Percentiles rank a stretch among this genome's conserved stretches.
These are phyloP conservation scores for human (Homo sapiens) DNA, from an alignment of 2,113 vertebrate species.

Conservation along the genomic window DNA sequence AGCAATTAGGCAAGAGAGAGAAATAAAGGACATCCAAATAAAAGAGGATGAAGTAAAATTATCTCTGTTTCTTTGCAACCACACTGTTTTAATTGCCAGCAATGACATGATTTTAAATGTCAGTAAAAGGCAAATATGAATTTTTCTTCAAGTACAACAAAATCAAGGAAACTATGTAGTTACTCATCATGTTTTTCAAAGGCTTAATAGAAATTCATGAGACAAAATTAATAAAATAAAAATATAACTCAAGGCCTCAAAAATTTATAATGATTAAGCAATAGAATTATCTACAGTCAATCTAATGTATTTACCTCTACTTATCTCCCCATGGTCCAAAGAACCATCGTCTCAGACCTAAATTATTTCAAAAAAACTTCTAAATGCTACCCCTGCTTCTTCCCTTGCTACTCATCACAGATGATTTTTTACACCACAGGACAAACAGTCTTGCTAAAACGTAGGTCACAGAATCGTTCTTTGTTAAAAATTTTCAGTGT, in stretches of 20 bases:
- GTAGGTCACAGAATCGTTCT: neutral
- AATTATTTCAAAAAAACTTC: neutral
- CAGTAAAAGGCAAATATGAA: neutral
- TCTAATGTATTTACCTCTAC: neutral
- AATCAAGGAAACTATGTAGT: neutral
- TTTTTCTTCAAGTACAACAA: neutral
- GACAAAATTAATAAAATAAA: slow-evolving; percentile 16
- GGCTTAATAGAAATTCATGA: slow-evolving; percentile 8
- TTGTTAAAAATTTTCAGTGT: neutral
- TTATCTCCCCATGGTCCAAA: neutral
- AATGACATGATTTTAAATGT: slow-evolving; percentile 31
- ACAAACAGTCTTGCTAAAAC: neutral
- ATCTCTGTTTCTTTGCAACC: neutral
- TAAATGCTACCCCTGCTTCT: neutral
- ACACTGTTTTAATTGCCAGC: neutral
- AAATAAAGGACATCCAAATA: neutral
- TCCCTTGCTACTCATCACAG: neutral
- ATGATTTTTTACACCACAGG: neutral
- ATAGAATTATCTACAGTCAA: neutral
- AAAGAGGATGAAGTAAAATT: neutral
- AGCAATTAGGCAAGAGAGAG: neutral
- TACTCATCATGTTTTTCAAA: neutral
- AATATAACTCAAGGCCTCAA: neutral
- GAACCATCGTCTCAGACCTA: neutral
- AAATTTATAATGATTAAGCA: neutral